A percentile compares a stretch with the other conserved stretches of the same genome.
These are phyloP conservation scores for Hiodon tergisus DNA, from an alignment of 2,113 vertebrate genomes.

Conservation along the genomic window DNA sequence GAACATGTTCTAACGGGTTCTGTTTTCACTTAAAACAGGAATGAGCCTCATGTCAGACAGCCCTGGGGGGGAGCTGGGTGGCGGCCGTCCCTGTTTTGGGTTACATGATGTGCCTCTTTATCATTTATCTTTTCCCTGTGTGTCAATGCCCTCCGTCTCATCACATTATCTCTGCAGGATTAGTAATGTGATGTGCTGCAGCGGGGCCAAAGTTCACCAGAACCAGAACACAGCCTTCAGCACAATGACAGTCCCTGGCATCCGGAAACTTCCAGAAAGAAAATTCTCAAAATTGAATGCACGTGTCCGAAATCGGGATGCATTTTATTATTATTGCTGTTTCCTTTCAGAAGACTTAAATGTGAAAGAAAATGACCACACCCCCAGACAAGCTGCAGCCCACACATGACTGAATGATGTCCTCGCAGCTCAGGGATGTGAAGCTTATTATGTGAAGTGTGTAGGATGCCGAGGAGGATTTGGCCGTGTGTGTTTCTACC, in stretches of 20 bases:
- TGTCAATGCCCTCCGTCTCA: not conserved
- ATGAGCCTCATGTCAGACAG: not conserved
- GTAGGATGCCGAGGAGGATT: too few relatives aligned
- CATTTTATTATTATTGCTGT: too few relatives aligned
- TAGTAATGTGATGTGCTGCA: not conserved
- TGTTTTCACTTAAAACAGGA: constrained; percentile 20
- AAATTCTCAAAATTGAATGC: not conserved
- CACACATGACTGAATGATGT: too few relatives aligned
- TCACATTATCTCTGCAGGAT: not conserved
- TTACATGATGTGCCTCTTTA: not conserved
- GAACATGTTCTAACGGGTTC: constrained; percentile 8
- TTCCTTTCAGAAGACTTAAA: too few relatives aligned
- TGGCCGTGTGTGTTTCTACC: too few relatives aligned
- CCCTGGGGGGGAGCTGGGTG: not conserved
- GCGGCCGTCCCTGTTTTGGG: not conserved
- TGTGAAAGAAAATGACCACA: too few relatives aligned
- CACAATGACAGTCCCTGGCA: not conserved
- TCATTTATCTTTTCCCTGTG: not conserved
- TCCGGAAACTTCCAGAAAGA: not conserved
- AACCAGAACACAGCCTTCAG: not conserved
- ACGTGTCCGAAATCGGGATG: too few relatives aligned
- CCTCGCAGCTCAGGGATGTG: too few relatives aligned
- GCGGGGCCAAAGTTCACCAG: not conserved
- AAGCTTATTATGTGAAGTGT: too few relatives aligned
- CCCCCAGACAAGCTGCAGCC: too few relatives aligned